Evolutionary conservation across 2,797 vertebrate genomes (phyloP), one percentile per base, ranked within the genome.

Genomic region (Sebastes nivosus): DNA sequence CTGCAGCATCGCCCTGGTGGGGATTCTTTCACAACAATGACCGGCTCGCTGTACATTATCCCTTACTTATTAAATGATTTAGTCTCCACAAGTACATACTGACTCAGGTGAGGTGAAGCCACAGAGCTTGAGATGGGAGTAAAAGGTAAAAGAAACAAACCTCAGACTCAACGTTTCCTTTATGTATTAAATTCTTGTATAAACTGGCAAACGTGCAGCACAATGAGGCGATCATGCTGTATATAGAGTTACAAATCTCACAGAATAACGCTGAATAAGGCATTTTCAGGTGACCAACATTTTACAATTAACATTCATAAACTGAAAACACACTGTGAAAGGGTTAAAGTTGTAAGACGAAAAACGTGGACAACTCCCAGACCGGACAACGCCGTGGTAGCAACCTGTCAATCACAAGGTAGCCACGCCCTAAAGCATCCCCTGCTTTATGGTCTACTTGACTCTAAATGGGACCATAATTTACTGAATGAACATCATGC

Each of bases 391-490:
- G 2, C 2, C 0, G 38, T 42, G 14, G 6, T 1, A 42, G 6
- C 2, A 0, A 42, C 14, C 14, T 42, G 38, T 42, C 38, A 42
- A 42, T 16, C 38, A 16, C 38, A 42, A 42, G 38, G 38, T 16
- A 42, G 38, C 38, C 38, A 7, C 6, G 6, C 0, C 14, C 14
- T 46, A 46, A 46, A 46, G 14, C 38, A 46, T 46, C 0, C 14
- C 14, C 38, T 46, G 38, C 38, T 46, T 46, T 18, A 46, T 46
- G 14, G 38, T 46, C 38, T 46, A 46, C 0, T 46, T 18, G 38
- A 18, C 14, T 46, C 38, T 46, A 16, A 46, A 7, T 18, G 38
- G 38, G 38, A 46, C 14, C 38, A 1, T 46, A 1, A 46, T 1
- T 42, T 46, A 46, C 6, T 16, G 18, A 46, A 46, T 46, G 38